Conservation (phyloP, 2,113 vertebrate species). For the Cathartes aura region DNA sequence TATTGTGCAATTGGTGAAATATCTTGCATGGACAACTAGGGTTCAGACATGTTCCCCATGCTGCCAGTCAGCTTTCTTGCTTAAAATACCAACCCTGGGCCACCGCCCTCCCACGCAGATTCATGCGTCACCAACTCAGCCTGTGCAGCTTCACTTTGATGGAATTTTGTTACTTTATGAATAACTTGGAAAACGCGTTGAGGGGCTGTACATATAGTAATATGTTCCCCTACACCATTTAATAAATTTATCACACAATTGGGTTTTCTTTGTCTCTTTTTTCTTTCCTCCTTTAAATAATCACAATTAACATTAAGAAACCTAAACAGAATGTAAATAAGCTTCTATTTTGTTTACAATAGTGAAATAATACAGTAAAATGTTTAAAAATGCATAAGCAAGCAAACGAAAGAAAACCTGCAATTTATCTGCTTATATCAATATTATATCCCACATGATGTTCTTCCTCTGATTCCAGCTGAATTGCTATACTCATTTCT, state of each 20-base stretch:
- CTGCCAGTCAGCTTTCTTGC: background rate
- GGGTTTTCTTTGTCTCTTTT: background rate
- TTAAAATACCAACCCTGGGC: background rate
- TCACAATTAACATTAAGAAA: background rate
- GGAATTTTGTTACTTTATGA: background rate
- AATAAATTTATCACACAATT: background rate
- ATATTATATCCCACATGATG: background rate
- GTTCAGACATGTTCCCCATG: background rate
- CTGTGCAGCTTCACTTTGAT: background rate
- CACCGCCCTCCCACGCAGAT: background rate
- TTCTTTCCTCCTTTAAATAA: background rate
- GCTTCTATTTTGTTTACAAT: background rate
- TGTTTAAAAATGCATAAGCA: background rate
- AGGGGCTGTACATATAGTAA: background rate
- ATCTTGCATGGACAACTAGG: background rate
- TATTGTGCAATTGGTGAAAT: background rate
- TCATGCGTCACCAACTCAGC: background rate
- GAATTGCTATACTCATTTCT: background rate
- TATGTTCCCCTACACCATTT: background rate
- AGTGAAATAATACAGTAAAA: background rate
- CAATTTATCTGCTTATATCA: background rate
- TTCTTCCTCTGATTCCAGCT: background rate
- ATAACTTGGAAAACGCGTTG: background rate
- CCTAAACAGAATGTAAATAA: background rate
- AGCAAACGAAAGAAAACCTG: constrained; percentile 3